phyloP scores from a whole-genome alignment of 2,888 invertebrate genomes.

The Prenolepis imparis region DNA sequence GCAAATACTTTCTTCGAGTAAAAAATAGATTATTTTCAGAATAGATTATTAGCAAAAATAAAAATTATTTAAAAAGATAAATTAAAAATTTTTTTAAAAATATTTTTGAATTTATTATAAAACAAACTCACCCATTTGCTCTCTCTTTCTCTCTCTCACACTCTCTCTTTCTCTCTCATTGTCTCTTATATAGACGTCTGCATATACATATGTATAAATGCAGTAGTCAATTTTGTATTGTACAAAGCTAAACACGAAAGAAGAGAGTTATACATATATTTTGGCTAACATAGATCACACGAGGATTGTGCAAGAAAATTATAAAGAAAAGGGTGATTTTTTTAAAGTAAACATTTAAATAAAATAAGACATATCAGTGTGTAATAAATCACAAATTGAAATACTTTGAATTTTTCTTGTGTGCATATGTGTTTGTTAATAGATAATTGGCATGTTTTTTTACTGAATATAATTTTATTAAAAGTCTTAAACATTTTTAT shows the following conservation, averaged over 20 bases:
- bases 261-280: not conserved
- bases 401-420: slow-evolving; percentile 7
- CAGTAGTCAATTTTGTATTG: slow-evolving; percentile 3
- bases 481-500: slow-evolving; percentile 80
- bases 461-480: slow-evolving; percentile 83
- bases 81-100: not conserved
- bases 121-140: not conserved
- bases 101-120: slow-evolving; percentile 27
- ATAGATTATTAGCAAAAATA: not conserved
- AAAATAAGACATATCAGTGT: slow-evolving; percentile 3
- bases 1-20: slow-evolving; percentile 2
- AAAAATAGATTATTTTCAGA: slow-evolving; percentile 3
- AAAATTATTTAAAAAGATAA: not conserved
- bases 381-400: not conserved
- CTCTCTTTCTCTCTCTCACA: slow-evolving; percentile 5
- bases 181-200: not conserved
- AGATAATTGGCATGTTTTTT: slow-evolving; percentile 58
- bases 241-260: slow-evolving; percentile 1
- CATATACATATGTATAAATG: not conserved
- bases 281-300: slow-evolving; percentile 6
- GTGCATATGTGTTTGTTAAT: slow-evolving; percentile 4
- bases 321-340: not conserved
- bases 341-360: slow-evolving; percentile 5
- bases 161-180: slow-evolving; percentile 1
- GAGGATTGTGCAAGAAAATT: slow-evolving; percentile 31